Percentiles rank a stretch among this genome's conserved stretches.
Evolutionary conservation across 2,888 invertebrate species (phyloP).

Genomic region (Sepiola atlantica): DNA sequence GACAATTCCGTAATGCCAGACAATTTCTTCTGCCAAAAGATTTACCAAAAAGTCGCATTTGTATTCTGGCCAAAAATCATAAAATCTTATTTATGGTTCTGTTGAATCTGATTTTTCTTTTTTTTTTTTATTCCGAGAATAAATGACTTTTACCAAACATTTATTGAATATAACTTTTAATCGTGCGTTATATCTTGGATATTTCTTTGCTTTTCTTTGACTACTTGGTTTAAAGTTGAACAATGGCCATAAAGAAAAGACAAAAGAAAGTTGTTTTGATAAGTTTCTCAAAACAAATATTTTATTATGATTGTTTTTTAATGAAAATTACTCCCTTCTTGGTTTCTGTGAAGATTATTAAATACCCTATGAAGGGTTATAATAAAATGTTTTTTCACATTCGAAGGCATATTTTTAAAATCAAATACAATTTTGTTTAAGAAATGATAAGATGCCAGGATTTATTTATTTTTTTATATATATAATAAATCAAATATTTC

Average conservation of each 20-base stretch:
- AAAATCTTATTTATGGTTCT: not conserved
- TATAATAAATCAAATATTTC: too few species aligned
- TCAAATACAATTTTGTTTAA: too few species aligned
- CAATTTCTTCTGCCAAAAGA: not conserved
- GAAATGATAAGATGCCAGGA: too few species aligned
- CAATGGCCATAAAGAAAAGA: not conserved
- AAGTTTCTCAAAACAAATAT: not conserved
- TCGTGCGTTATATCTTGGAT: not conserved
- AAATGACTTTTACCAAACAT: not conserved
- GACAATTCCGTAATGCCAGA: not conserved
- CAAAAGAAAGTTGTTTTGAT: not conserved
- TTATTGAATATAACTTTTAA: not conserved
- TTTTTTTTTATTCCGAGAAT: not conserved
- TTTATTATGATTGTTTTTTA: not conserved
- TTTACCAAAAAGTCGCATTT: not conserved
- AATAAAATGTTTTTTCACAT: too few species aligned
- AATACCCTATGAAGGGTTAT: too few species aligned
- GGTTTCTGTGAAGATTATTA: not conserved
- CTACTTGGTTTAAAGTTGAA: not conserved
- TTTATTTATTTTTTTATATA: too few species aligned
- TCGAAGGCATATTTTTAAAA: too few species aligned
- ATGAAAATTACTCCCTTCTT: not conserved
- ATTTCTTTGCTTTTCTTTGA: not conserved
- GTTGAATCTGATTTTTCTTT: not conserved
- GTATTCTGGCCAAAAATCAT: slow-evolving; percentile 6